Evolutionary conservation across 1,140 invertebrate species (phyloP), one percentile per base, ranked within the genome.

Genomic region (Atta texana): DNA sequence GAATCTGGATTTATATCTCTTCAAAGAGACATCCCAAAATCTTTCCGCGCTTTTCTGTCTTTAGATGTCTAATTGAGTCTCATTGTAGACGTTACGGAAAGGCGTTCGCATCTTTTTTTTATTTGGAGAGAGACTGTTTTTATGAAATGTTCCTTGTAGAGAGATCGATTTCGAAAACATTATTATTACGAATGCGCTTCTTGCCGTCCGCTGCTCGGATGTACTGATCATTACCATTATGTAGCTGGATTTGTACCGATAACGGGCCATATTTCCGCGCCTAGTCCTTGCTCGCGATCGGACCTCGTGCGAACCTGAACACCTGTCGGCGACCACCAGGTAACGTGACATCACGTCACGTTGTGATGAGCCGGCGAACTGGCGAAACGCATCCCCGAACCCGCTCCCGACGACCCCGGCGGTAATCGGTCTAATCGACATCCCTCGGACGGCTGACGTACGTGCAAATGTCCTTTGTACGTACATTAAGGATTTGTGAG

Each of bases 311-410:
- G 92, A 92, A 92, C 88, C 82, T 14, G 49, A 85, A 91, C 91
- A 92, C 91, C 92, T 92, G 92, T 90, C 87, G 61, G 24, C 89
- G 89, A 88, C 92, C 81, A 91, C 8, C 86, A 72, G 66, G 92
- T 92, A 92, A 92, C 92, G 92, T 92, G 92, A 92, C 92, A 92
- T 92, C 92, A 91, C 87, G 91, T 92, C 92, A 89, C 90, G 90
- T n/a, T n/a, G n/a, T 92, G 89, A 92, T 69, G 49, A 81, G 49
- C 49, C 64, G 16, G 66, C 89, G 16, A 87, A 57, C 84, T 75
- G 64, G 61, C 49, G 34, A 12, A 12, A 72, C 81, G 68, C 66
- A 55, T 71, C 63, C 76, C 86, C 72, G 44, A 75, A 81, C 57
- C 76, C 55, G 63, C 86, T 82, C 89, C 74, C 71, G 44, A 59